phyloP scores from a whole-genome alignment of 2,888 invertebrate genomes.

The Halocaridina rubra region DNA sequence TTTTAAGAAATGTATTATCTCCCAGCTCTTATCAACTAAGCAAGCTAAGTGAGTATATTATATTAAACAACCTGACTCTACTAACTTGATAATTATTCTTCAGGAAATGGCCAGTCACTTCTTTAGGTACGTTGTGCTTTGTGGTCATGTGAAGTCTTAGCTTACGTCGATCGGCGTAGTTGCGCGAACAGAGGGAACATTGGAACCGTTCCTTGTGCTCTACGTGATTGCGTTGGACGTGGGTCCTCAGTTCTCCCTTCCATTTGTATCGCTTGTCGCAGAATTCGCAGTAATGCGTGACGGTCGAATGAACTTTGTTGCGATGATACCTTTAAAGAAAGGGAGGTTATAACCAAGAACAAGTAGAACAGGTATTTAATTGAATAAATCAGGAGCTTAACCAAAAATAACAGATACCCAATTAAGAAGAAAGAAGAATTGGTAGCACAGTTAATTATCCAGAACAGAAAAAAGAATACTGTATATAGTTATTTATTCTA shows the following conservation, averaged over 20 bases:
- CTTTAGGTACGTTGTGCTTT: neutral
- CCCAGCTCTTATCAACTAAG: too few relatives aligned
- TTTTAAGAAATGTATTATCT: too few relatives aligned
- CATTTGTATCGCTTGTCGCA: slow-evolving; percentile 46
- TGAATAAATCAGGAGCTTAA: too few relatives aligned
- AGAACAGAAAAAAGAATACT: too few relatives aligned
- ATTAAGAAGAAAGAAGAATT: too few relatives aligned
- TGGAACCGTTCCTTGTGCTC: slow-evolving; percentile 20
- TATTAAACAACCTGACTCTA: too few relatives aligned
- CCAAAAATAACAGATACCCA: too few relatives aligned
- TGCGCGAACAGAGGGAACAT: slow-evolving; percentile 33
- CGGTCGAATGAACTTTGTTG: slow-evolving; percentile 50
- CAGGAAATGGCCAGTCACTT: neutral
- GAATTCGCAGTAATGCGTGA: slow-evolving; percentile 17
- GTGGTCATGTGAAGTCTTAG: slow-evolving; percentile 25
- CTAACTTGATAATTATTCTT: neutral
- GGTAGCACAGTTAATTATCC: too few relatives aligned
- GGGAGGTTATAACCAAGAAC: too few relatives aligned
- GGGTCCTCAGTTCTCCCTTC: slow-evolving; percentile 48
- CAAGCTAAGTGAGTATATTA: too few relatives aligned
- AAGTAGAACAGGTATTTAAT: too few relatives aligned
- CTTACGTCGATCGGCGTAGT: slow-evolving; percentile 35
- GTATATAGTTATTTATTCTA: too few relatives aligned
- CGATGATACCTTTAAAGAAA: slow-evolving; percentile 43
- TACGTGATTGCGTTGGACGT: slow-evolving; percentile 30